Percentiles rank a stretch among this genome's conserved stretches.
phyloP scores from a whole-genome alignment of 2,888 invertebrate genomes.

The Athripsodes cinereus region DNA sequence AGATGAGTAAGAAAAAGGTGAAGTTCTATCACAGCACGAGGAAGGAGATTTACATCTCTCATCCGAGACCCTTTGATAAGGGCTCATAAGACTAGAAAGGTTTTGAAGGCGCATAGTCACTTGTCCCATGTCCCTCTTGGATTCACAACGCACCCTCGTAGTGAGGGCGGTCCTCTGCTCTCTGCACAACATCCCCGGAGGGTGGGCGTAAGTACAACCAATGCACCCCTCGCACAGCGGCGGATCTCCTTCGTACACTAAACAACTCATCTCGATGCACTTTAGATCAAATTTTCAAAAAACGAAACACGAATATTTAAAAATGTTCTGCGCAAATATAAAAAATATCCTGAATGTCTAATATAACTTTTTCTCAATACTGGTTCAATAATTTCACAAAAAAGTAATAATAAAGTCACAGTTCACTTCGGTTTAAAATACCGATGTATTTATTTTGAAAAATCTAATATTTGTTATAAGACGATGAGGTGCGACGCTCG shows the following conservation, averaged over 20 bases:
- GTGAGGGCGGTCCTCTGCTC: slow-evolving; percentile 27
- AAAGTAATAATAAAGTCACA: too few species aligned
- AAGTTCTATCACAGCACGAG: slow-evolving; percentile 11
- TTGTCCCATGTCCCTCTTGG: slow-evolving; percentile 16
- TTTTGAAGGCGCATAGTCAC: slow-evolving; percentile 8
- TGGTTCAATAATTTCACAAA: too few species aligned
- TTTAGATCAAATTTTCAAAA: slow-evolving; percentile 1
- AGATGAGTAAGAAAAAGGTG: not conserved
- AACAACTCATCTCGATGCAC: slow-evolving; percentile 3
- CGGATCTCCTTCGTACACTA: slow-evolving; percentile 9
- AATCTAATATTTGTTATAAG: too few species aligned
- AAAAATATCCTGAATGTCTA: too few species aligned
- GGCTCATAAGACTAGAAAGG: not conserved
- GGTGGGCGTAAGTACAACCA: slow-evolving; percentile 12
- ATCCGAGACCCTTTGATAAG: not conserved
- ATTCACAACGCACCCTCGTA: slow-evolving; percentile 37
- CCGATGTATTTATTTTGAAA: too few species aligned
- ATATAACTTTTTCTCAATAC: too few species aligned
- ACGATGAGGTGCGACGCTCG: too few species aligned
- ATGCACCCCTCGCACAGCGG: slow-evolving; percentile 6
- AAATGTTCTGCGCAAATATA: too few species aligned
- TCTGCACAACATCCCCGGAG: slow-evolving; percentile 23
- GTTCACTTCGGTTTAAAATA: too few species aligned
- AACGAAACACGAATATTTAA: too few species aligned
- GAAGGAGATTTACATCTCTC: not conserved